phyloP scores from a whole-genome alignment of 2,888 invertebrate species.

The Drosophila ezoana region DNA sequence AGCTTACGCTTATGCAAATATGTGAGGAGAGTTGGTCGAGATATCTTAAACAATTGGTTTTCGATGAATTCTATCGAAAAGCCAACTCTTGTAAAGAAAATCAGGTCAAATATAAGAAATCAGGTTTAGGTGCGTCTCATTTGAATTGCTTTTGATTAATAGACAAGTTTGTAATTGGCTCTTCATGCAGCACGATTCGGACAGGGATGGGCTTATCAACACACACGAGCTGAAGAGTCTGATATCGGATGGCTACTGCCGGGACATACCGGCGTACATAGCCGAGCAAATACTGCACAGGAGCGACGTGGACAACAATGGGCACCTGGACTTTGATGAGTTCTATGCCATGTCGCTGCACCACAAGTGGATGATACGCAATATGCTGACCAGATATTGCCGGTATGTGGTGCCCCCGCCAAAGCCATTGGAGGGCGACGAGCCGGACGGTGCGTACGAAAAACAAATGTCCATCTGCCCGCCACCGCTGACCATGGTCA shows the following conservation, averaged over 20 bases:
- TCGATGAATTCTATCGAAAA: too few species aligned
- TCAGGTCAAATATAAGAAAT: too few species aligned
- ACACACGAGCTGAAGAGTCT: constrained; percentile 87
- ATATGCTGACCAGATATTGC: constrained; percentile 82
- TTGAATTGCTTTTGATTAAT: background rate
- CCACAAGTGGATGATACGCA: constrained; percentile 85
- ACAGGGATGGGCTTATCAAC: constrained; percentile 90
- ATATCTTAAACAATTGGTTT: too few species aligned
- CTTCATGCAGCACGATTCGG: constrained; percentile 88
- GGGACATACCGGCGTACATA: constrained; percentile 89
- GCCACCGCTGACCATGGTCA: constrained; percentile 95
- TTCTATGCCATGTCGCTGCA: constrained; percentile 88
- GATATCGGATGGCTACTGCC: constrained; percentile 81
- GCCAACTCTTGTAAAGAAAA: too few species aligned
- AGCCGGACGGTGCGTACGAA: constrained; percentile 91
- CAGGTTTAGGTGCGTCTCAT: background rate
- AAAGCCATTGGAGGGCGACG: constrained; percentile 82
- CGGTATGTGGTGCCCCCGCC: constrained; percentile 83
- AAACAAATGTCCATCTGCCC: constrained; percentile 97
- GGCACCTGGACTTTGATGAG: constrained; percentile 88
- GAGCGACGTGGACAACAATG: constrained; percentile 88
- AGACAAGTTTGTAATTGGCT: background rate
- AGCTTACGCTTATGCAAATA: too few species aligned
- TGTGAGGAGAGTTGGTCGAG: too few species aligned
- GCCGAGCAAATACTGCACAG: constrained; percentile 89